Conservation (phyloP, 2,113 vertebrate genomes). For the Solenodon paradoxus region DNA sequence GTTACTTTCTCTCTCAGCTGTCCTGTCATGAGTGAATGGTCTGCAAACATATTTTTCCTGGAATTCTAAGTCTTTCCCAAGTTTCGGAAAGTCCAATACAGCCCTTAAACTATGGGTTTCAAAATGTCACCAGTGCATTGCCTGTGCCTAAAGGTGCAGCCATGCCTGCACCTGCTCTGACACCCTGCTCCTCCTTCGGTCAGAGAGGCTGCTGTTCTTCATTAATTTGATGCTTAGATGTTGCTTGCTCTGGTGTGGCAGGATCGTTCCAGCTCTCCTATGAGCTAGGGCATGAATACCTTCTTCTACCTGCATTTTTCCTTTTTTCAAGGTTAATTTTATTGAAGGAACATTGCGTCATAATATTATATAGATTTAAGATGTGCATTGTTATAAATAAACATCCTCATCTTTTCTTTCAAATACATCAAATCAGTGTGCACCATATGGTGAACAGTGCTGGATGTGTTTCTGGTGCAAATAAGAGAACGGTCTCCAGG, state of each 20-base stretch:
- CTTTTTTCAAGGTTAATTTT: too few relatives aligned
- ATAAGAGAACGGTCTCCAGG: neutral
- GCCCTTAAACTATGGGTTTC: neutral
- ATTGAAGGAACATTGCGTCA: too few relatives aligned
- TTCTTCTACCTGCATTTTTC: neutral
- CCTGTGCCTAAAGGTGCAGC: neutral
- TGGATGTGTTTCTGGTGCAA: neutral
- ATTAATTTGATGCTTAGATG: rapidly evolving
- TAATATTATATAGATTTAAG: too few relatives aligned
- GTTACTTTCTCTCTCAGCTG: neutral
- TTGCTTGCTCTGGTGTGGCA: rapidly evolving
- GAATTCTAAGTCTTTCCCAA: conserved; percentile 36
- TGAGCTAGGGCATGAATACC: neutral
- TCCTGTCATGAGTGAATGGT: neutral
- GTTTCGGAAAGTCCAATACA: neutral
- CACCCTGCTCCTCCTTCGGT: neutral
- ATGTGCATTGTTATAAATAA: too few relatives aligned
- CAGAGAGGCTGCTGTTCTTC: neutral
- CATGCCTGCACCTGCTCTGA: rapidly evolving
- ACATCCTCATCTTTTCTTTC: too few relatives aligned
- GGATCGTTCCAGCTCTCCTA: neutral
- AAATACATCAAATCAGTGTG: neutral
- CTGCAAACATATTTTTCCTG: conserved; percentile 46
- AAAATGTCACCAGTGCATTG: neutral
- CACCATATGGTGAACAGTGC: neutral